Conservation (phyloP, 2,797 vertebrate genomes). For the Darevskia nairensis region DNA sequence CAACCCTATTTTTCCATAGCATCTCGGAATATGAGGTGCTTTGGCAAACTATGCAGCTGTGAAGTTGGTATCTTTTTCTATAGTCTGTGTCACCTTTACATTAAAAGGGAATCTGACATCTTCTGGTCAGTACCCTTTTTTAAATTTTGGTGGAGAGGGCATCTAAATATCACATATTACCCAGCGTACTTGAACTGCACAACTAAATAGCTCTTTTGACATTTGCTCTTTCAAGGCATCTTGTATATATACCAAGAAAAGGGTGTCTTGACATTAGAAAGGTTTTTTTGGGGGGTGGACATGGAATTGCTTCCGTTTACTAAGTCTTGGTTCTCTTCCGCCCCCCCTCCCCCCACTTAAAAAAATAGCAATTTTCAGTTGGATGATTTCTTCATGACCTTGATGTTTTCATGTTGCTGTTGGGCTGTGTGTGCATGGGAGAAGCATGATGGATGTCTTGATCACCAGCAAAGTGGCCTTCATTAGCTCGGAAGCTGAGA, state of each 20-base stretch:
- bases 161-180: not conserved
- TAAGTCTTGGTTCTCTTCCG: no score
- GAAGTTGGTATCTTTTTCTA: not conserved
- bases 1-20: not conserved
- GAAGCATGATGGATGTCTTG: constrained; percentile 26
- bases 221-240: not conserved
- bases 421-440: constrained; percentile 13
- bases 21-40: not conserved
- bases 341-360: no score
- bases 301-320: not conserved
- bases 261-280: not conserved
- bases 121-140: not conserved
- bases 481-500: not conserved
- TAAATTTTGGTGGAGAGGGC: not conserved
- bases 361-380: not conserved
- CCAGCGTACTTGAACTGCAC: no score
- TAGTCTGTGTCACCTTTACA: not conserved
- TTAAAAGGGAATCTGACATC: not conserved
- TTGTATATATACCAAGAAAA: not conserved
- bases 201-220: not conserved
- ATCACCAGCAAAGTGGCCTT: not conserved
- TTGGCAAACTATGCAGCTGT: no score
- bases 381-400: constrained; percentile 13
- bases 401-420: constrained; percentile 25
- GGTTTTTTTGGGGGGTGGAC: not conserved